Evolutionary conservation across 1,140 invertebrate species (phyloP).

Genomic region (Pomacea maculata): DNA sequence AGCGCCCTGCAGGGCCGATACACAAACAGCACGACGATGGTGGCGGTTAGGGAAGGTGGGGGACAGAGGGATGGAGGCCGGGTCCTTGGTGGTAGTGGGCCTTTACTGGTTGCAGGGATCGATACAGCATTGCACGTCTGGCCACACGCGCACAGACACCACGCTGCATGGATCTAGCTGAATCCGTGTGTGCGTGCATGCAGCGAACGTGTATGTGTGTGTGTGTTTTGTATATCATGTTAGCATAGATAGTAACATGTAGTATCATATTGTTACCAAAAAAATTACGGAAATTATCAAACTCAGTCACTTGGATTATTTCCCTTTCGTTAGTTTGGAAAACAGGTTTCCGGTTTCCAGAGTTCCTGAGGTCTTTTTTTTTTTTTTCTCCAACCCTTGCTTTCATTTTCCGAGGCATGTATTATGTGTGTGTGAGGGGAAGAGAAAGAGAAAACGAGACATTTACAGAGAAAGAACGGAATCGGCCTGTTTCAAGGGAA

Average conservation of each 20-base stretch:
- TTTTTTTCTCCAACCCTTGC: too few species aligned
- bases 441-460: slow-evolving; percentile 1
- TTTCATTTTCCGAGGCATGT: neutral
- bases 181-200: neutral
- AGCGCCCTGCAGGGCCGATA: neutral
- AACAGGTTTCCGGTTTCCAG: neutral
- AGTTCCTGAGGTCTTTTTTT: neutral
- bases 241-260: too few species aligned
- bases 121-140: slow-evolving; percentile 4
- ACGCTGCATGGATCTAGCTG: neutral
- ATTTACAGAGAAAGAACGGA: neutral
- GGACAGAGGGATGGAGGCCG: neutral
- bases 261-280: too few species aligned
- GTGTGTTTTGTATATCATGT: neutral
- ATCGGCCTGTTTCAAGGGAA: too few species aligned
- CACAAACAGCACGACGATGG: neutral
- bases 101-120: slow-evolving; percentile 27
- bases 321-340: too few species aligned
- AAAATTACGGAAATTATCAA: too few species aligned
- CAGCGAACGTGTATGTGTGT: neutral
- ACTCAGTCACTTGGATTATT: too few species aligned
- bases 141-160: slow-evolving; percentile 4
- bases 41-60: neutral
- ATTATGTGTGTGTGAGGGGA: neutral
- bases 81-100: slow-evolving; percentile 21